Evolutionary conservation across 2,113 vertebrate species (phyloP).

Genomic region (Clarias macrocephalus): DNA sequence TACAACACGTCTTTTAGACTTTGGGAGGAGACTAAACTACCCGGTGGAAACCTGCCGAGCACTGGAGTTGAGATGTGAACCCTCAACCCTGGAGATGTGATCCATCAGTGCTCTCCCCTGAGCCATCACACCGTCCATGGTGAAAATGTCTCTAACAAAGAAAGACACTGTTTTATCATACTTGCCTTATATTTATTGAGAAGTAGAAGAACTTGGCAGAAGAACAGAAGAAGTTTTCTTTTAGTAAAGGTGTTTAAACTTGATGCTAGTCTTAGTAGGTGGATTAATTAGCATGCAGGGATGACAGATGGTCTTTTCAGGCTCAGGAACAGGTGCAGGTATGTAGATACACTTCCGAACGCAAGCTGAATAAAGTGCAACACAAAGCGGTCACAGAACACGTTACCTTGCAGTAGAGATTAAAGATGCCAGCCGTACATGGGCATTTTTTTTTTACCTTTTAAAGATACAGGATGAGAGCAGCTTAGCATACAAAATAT

Average conservation of each 20-base stretch:
- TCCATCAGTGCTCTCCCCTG: no score
- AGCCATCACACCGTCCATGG: not conserved
- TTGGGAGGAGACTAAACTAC: no score
- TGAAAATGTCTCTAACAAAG: not conserved
- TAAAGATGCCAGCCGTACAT: not conserved
- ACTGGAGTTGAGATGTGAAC: no score
- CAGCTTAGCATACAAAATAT: not conserved
- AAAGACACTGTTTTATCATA: not conserved
- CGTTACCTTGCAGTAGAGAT: not conserved
- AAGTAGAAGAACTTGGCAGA: not conserved
- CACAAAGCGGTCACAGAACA: not conserved
- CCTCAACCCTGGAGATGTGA: no score
- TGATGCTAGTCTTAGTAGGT: not conserved
- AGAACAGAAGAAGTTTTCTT: not conserved
- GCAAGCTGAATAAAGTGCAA: not conserved
- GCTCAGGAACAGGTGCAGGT: not conserved
- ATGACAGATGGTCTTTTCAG: not conserved
- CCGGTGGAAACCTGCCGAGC: no score
- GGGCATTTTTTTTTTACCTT: no score
- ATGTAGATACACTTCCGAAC: not conserved
- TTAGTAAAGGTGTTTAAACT: not conserved
- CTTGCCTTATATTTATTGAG: not conserved
- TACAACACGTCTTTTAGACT: no score
- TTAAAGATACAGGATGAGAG: not conserved
- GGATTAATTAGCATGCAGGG: not conserved